These are phyloP conservation scores for Matsumurasca onukii DNA, from an alignment of 1,140 invertebrate species.

Conservation along the genomic window DNA sequence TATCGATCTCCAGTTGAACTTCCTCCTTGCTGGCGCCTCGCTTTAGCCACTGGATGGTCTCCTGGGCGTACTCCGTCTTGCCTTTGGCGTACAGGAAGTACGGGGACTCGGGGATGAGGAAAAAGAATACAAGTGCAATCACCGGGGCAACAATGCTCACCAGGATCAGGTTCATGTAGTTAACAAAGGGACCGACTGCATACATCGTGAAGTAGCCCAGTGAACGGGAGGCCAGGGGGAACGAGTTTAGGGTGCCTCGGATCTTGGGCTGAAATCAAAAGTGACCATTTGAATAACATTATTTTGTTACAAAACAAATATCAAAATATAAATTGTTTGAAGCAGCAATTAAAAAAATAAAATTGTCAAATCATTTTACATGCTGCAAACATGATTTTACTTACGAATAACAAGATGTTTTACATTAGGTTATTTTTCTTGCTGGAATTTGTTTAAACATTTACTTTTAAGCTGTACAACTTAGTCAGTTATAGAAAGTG, in stretches of 20 bases:
- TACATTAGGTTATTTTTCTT: too few species aligned
- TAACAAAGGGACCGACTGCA: not conserved
- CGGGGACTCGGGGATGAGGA: constrained; percentile 10
- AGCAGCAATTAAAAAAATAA: not conserved
- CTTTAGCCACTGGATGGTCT: constrained; percentile 1
- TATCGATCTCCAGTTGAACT: not conserved
- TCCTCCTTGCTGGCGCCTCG: constrained; percentile 8
- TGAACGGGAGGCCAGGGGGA: constrained; percentile 12
- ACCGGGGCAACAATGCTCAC: constrained; percentile 3
- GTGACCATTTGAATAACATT: not conserved
- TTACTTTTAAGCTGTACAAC: too few species aligned
- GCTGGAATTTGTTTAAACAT: too few species aligned
- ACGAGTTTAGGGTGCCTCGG: not conserved
- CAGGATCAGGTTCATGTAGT: not conserved
- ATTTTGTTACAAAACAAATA: not conserved
- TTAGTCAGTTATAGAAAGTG: too few species aligned
- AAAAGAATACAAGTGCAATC: constrained; percentile 1
- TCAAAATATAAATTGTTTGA: not conserved
- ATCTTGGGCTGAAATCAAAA: not conserved
- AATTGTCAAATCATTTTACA: not conserved
- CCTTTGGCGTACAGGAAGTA: not conserved
- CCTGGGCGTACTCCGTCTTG: not conserved
- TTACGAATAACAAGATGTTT: too few species aligned
- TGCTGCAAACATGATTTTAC: not conserved
- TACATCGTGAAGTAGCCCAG: constrained; percentile 20